Conservation (phyloP, 2,113 vertebrate genomes). For the Orthonyx spaldingii region DNA sequence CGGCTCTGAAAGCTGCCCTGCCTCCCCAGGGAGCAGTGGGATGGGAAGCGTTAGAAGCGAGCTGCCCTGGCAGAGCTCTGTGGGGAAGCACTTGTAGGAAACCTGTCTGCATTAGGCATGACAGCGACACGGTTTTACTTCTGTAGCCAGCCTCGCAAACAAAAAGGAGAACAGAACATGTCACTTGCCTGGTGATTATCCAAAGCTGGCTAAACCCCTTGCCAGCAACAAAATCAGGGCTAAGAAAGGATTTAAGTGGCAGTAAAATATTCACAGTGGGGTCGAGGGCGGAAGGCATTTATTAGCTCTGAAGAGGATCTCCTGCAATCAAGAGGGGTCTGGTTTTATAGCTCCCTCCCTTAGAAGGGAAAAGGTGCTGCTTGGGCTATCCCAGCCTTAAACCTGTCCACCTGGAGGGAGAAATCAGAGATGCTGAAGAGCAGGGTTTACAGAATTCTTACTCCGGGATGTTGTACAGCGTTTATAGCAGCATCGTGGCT, state of each 20-base stretch:
- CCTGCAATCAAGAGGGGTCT: background rate
- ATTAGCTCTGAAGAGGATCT: background rate
- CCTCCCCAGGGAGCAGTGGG: background rate
- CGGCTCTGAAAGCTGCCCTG: background rate
- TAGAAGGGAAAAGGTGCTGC: background rate
- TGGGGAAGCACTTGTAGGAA: background rate
- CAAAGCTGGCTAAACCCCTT: background rate
- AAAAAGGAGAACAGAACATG: background rate
- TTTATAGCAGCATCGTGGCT: background rate
- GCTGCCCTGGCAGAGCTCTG: background rate
- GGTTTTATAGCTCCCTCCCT: background rate
- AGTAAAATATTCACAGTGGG: background rate
- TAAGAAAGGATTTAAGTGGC: background rate
- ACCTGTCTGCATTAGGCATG: background rate
- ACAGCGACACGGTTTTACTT: background rate
- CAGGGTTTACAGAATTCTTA: background rate
- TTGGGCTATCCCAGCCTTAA: background rate
- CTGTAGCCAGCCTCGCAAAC: background rate
- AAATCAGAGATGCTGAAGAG: background rate
- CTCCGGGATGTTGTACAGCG: background rate
- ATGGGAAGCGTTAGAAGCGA: background rate
- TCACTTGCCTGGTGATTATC: background rate
- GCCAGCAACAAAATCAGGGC: background rate
- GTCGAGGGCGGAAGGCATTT: accelerated
- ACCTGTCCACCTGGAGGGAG: background rate